Base-by-base conservation (phyloP, 2,797 vertebrate genomes). In the Allobates femoralis region DNA sequence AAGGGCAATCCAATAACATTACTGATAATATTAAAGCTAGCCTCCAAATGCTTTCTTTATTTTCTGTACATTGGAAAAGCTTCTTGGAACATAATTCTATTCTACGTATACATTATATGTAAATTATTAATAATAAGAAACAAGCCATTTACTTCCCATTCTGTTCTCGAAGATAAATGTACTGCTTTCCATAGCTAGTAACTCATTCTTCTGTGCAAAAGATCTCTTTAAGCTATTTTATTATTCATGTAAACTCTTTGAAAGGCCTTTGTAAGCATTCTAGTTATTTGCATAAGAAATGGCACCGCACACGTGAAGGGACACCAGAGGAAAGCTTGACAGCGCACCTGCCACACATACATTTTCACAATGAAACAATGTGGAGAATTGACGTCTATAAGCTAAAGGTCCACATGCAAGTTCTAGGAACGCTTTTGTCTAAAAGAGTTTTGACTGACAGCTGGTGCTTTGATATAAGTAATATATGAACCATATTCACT, bases 171-270 rank as follows among this genome's bases (percentile, higher is more conserved):
- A 37, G 67, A 50, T 12, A 55, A 55, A n/a, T 37, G 16, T 3
- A 21, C 23, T 80, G 66, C 56, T 51, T 66, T 51, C 60, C 60
- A 51, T 66, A 37, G 16, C 30, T 71, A 32, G 66, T 56, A 82
- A 73, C 80, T 23, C 56, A 82, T 73, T 79, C 62, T 37, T 18
- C 21, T 62, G 10, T 19, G 26, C 77, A 81, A 30, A 56, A 50
- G 28, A 86, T 75, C 69, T 41, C 30, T 62, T 86, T 76, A 7
- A 81, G 58, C 28, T 46, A 56, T 75, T 86, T 81, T 75, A 75
- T 86, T 75, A 86, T 81, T 86, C 78, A 86, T 86, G 79, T 75
- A 81, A 75, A 86, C 53, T 62, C 26, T 62, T 76, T 81, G 30
- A 81, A 86, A 86, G 85, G 50, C 58, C 79, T 81, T 76, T 67